Evolutionary conservation across 2,113 vertebrate genomes (phyloP), one percentile per base, ranked within the genome.

Genomic region (Helogale parvula): DNA sequence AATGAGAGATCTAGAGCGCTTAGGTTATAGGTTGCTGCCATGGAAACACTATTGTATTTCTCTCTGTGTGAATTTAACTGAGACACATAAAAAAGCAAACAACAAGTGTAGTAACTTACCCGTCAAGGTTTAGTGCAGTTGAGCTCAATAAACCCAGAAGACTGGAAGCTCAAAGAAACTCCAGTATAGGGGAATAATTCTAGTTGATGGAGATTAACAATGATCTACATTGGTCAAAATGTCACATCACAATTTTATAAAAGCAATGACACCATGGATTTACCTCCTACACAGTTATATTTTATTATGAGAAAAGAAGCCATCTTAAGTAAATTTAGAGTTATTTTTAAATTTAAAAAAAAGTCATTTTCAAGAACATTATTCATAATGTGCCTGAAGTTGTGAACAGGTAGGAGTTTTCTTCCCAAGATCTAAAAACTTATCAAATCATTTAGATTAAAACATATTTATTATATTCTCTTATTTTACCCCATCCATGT

Each of bases 261-360:
- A 77, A 47, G 4, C 15, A 38, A 5, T 19, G 35, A 33, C 65
- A 60, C 9, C 66, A 52, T 41, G 69, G 9, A 60, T 76, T 68
- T 76, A 41, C 38, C 4, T 57, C 45, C 15, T 50, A 16, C 11
- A 27, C 23, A 63, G 27, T 82, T 85, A 80, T 50, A 38, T 94
- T 85, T 98, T 54, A 23, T 94, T 41, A 90, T 96, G n/a, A 79
- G 35, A 74, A 96, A 81, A 95, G 16, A 92, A 94, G 50, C 3
- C 19, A 12, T 23, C 92, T 93, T 35, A 41, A 60, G 11, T 50
- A 8, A 25, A 6, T 29, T 31, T 52, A 66, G 72, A 60, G 29
- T 6, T 74, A 83, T 65, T 45, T 68, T 86, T 4, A 57, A 93
- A 88, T 71, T 72, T 50, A 35, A 93, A 97, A 50, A 93, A 96